Conservation (phyloP, 2,888 invertebrate species). For the Andrena dorsata region DNA sequence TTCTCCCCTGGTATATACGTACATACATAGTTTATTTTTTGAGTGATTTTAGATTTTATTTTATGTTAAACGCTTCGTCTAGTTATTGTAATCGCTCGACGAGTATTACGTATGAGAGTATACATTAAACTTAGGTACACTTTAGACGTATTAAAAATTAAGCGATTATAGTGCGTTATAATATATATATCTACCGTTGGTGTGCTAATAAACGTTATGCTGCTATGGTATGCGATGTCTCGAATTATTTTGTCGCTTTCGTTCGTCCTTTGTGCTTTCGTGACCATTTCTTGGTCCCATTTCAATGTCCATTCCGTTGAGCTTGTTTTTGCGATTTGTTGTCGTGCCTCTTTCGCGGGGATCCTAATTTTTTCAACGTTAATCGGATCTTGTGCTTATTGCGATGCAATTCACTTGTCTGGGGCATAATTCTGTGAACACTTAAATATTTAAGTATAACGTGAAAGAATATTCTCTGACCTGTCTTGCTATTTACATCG, state of each 20-base stretch:
- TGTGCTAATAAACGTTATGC: slow-evolving; percentile 84
- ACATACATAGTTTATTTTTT: slow-evolving; percentile 53
- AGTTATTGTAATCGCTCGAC: slow-evolving; percentile 57
- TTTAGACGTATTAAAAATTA: slow-evolving; percentile 69
- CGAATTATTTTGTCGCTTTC: slow-evolving; percentile 83
- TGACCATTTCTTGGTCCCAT: slow-evolving; percentile 48
- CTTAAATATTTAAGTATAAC: not conserved
- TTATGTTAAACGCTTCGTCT: slow-evolving; percentile 66
- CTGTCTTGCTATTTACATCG: not conserved
- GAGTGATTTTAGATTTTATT: slow-evolving; percentile 64
- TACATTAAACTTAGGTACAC: slow-evolving; percentile 31
- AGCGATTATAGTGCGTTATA: slow-evolving; percentile 82
- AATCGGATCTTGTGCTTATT: not conserved
- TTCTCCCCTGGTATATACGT: slow-evolving; percentile 35
- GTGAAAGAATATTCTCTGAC: not conserved
- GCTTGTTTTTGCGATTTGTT: slow-evolving; percentile 43
- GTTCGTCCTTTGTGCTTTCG: slow-evolving; percentile 76
- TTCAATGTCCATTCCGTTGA: slow-evolving; percentile 20
- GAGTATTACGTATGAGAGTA: slow-evolving; percentile 48
- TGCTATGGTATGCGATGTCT: slow-evolving; percentile 82
- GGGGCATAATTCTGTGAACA: not conserved
- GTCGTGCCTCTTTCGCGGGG: slow-evolving; percentile 7
- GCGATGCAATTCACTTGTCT: not conserved
- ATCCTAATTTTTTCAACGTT: not conserved
- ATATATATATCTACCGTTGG: slow-evolving; percentile 71